phyloP scores from a whole-genome alignment of 2,113 vertebrate genomes.

The Abramis brama region DNA sequence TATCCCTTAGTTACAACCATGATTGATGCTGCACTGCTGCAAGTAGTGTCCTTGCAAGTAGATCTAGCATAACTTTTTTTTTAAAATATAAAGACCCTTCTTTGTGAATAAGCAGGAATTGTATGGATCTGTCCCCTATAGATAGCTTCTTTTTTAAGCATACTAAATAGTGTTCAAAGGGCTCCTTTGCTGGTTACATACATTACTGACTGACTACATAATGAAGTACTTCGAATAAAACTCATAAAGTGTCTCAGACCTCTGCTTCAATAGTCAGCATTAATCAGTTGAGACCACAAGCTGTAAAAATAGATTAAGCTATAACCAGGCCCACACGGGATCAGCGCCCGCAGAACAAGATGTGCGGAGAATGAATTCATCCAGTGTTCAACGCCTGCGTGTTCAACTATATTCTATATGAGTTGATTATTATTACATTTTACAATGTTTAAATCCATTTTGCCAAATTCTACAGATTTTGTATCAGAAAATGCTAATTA shows the following conservation, averaged over 20 bases:
- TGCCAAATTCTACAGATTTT: not conserved
- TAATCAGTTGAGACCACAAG: constrained; percentile 29
- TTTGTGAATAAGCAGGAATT: not conserved
- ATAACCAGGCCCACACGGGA: constrained; percentile 30
- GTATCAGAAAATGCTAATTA: not conserved
- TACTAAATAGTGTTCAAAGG: constrained; percentile 15
- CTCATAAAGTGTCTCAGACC: constrained; percentile 30
- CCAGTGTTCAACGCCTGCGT: not conserved
- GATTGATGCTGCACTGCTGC: constrained; percentile 16
- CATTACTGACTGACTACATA: constrained; percentile 26
- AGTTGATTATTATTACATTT: not conserved
- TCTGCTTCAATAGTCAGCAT: constrained; percentile 22
- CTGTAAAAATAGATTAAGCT: constrained; percentile 41
- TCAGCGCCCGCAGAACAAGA: not conserved
- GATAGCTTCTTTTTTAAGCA: constrained; percentile 9
- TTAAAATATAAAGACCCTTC: not conserved
- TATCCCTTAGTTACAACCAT: constrained; percentile 7
- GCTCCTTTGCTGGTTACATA: constrained; percentile 22
- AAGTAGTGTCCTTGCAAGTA: constrained; percentile 19
- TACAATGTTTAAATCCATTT: not conserved
- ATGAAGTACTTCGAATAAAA: constrained; percentile 12
- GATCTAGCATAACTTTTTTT: not conserved
- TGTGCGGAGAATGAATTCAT: not conserved
- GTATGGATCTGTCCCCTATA: not conserved
- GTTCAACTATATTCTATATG: not conserved